These are phyloP conservation scores for Tenthredo scrophulariae DNA, from an alignment of 2,888 invertebrate species.

Conservation along the genomic window DNA sequence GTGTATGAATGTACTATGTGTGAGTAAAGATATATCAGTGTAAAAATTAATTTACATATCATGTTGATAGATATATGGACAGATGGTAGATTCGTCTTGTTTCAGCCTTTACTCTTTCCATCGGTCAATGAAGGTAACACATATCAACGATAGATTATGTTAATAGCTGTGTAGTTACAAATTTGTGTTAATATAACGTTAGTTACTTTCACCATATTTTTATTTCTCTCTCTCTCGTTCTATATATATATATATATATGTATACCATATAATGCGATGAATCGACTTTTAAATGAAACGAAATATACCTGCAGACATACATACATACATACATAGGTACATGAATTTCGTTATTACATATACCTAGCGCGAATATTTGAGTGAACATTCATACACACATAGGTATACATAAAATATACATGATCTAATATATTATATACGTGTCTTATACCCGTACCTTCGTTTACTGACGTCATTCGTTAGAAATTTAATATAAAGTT, in stretches of 20 bases:
- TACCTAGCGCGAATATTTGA: neutral
- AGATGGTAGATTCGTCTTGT: constrained; percentile 10
- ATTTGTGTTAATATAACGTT: constrained; percentile 22
- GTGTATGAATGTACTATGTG: neutral
- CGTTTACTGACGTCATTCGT: neutral
- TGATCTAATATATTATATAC: neutral
- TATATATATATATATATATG: no score
- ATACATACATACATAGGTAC: neutral
- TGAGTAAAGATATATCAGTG: neutral
- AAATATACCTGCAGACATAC: neutral
- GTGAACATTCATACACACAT: neutral
- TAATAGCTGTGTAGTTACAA: constrained; percentile 27
- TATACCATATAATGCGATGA: neutral
- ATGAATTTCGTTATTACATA: constrained; percentile 17
- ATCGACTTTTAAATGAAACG: constrained; percentile 36
- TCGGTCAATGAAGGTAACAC: constrained; percentile 18
- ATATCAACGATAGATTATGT: constrained; percentile 36
- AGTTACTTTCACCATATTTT: constrained; percentile 1
- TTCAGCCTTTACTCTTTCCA: neutral
- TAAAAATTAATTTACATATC: constrained; percentile 8
- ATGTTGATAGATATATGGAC: neutral
- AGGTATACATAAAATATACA: neutral
- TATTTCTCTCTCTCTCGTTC: neutral
- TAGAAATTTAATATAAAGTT: constrained; percentile 1
- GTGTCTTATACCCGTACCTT: neutral